Percentiles rank a stretch among this genome's conserved stretches.
These are phyloP conservation scores for Petrocephalus sullivani DNA, from an alignment of 2,797 vertebrate genomes.

Conservation along the genomic window DNA sequence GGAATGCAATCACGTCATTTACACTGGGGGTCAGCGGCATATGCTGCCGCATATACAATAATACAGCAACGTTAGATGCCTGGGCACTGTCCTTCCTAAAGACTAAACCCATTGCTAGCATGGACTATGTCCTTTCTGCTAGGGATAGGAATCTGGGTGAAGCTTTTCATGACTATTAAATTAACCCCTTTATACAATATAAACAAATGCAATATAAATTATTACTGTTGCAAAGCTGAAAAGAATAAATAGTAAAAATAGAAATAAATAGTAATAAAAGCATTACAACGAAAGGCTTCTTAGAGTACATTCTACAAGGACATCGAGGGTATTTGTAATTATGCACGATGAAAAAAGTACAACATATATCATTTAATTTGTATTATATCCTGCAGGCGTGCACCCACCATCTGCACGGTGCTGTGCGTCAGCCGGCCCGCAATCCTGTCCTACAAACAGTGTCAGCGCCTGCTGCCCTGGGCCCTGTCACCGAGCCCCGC, in stretches of 20 bases:
- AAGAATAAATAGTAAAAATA: too few relatives aligned
- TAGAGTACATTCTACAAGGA: neutral
- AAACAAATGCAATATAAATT: neutral
- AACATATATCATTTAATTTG: neutral
- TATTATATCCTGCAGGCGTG: neutral
- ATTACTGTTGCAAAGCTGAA: neutral
- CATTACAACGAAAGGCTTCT: neutral
- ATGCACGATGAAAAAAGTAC: neutral
- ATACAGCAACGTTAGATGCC: neutral
- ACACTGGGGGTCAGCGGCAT: neutral
- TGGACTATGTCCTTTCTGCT: neutral
- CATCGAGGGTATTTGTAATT: neutral
- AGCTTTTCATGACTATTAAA: neutral
- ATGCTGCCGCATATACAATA: neutral
- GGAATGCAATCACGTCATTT: conserved; percentile 9
- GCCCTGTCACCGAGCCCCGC: conserved; percentile 17
- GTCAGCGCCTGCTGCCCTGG: conserved; percentile 52
- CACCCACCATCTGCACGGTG: neutral
- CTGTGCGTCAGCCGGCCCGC: conserved; percentile 51
- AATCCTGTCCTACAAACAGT: conserved; percentile 63
- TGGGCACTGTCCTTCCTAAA: neutral
- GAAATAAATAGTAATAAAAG: neutral
- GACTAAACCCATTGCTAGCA: neutral
- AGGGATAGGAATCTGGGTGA: neutral
- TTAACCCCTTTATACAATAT: neutral